A percentile compares a stretch with the other conserved stretches of the same genome.
Conservation (phyloP, 2,888 invertebrate genomes). For the Leistus spinibarbis region DNA sequence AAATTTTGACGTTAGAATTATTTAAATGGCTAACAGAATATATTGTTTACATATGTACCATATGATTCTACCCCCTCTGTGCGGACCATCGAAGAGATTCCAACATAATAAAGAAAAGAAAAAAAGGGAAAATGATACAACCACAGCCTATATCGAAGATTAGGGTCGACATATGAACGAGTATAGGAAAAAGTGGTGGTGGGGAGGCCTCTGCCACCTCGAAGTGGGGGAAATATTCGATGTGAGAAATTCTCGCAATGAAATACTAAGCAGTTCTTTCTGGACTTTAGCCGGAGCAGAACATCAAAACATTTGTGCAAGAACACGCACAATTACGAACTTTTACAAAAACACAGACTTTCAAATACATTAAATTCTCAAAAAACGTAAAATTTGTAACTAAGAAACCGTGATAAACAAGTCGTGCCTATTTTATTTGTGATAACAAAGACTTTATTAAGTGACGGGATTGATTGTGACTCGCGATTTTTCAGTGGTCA, state of each 20-base stretch:
- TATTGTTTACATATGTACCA: constrained; percentile 34
- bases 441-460: neutral
- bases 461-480: neutral
- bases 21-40: constrained; percentile 31
- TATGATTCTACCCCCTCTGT: constrained; percentile 28
- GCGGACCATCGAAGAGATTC: neutral
- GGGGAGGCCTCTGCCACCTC: constrained; percentile 4
- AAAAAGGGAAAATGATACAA: constrained; percentile 13
- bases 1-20: neutral
- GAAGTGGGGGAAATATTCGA: constrained; percentile 22
- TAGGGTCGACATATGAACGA: constrained; percentile 1
- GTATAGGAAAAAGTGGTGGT: neutral
- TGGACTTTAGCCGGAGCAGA: constrained; percentile 1
- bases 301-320: neutral
- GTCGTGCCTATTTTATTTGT: neutral
- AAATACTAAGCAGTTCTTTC: constrained; percentile 17
- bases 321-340: neutral
- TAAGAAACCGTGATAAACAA: neutral
- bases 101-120: neutral
- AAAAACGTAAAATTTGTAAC: neutral
- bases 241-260: neutral
- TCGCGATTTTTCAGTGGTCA: constrained; percentile 4
- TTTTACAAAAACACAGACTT: neutral
- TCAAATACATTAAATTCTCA: neutral
- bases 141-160: neutral